phyloP scores from a whole-genome alignment of 2,113 vertebrate genomes.

The Lophotis ruficrista region DNA sequence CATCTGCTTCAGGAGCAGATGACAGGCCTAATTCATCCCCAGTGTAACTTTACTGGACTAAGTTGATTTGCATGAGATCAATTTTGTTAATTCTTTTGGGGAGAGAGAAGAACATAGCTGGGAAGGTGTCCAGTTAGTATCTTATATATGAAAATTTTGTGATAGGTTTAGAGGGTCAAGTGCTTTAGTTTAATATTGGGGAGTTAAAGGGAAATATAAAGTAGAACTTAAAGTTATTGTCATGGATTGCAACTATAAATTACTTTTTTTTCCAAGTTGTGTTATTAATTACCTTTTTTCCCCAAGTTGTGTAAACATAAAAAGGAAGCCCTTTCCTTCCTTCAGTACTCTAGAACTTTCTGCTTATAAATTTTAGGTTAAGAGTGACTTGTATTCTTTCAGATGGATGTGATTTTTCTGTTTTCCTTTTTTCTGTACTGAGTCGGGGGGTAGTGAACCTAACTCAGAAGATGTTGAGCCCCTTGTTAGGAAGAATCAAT shows the following conservation, averaged over 20 bases:
- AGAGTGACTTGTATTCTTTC: not conserved
- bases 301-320: not conserved
- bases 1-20: not conserved
- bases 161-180: not conserved
- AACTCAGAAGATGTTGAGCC: not conserved
- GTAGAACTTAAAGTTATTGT: not conserved
- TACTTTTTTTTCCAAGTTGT: not conserved
- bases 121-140: not conserved
- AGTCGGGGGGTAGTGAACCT: not conserved
- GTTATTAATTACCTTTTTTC: not conserved
- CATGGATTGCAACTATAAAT: not conserved
- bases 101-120: not conserved
- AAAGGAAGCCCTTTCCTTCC: constrained; percentile 26
- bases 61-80: not conserved
- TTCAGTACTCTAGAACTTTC: not conserved
- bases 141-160: not conserved
- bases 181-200: not conserved
- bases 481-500: not conserved
- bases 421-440: not conserved
- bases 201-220: not conserved
- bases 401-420: not conserved
- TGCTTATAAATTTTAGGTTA: not conserved
- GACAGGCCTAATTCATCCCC: not conserved
- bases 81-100: not conserved
- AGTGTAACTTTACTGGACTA: not conserved